Evolutionary conservation across 2,797 vertebrate species (phyloP).

Genomic region (Melanotaenia trifasciata): DNA sequence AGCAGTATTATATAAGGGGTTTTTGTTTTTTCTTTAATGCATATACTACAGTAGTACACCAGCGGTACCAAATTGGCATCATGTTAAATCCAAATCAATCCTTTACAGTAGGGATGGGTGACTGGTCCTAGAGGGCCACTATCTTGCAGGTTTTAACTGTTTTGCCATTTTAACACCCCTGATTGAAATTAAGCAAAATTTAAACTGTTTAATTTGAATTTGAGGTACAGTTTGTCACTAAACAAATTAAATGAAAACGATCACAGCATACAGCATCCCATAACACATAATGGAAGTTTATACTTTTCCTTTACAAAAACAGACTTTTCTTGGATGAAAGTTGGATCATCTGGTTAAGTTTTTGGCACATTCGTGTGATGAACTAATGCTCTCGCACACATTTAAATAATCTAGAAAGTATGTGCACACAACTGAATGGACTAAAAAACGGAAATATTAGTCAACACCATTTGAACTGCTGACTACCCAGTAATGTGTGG

Average conservation of each 20-base stretch:
- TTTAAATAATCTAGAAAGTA: background rate
- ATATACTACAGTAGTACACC: background rate
- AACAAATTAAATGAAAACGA: too few species aligned
- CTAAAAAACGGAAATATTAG: background rate
- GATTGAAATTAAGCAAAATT: too few species aligned
- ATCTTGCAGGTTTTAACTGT: too few species aligned
- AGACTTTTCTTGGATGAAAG: background rate
- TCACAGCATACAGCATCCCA: too few species aligned
- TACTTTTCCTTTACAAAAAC: too few species aligned
- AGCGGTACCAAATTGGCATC: background rate
- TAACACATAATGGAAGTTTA: too few species aligned
- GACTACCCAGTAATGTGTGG: background rate
- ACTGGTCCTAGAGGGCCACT: too few species aligned
- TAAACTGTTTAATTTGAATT: too few species aligned
- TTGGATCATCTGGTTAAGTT: background rate
- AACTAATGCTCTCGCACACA: background rate
- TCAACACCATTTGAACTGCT: background rate
- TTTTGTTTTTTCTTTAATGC: background rate
- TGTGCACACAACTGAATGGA: background rate
- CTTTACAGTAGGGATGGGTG: too few species aligned
- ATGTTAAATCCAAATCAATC: too few species aligned
- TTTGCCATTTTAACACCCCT: too few species aligned
- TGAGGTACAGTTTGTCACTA: too few species aligned
- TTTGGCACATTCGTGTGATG: background rate
- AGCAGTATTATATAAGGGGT: constrained; percentile 62